Conservation (phyloP, 2,888 invertebrate species). For the Mesorhabditis belari region DNA sequence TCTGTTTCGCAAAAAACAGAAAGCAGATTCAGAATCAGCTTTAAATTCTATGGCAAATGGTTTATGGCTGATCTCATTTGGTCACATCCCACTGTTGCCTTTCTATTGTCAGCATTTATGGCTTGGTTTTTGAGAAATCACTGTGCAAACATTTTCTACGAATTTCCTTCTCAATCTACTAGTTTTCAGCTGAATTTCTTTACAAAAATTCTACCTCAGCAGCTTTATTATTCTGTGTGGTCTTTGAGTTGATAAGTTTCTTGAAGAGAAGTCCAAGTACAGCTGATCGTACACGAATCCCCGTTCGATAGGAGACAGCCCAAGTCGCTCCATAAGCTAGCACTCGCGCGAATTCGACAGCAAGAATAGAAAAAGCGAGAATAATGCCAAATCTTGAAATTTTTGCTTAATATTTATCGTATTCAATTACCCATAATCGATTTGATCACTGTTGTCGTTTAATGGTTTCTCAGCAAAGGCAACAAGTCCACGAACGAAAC, state of each 20-base stretch:
- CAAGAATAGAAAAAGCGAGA: background rate
- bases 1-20: too few species aligned
- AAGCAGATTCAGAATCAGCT: too few species aligned
- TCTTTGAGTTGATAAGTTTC: constrained; percentile 52
- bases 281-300: constrained; percentile 55
- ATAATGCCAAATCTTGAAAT: background rate
- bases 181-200: background rate
- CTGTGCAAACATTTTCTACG: too few species aligned
- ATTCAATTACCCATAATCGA: background rate
- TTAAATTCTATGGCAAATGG: too few species aligned
- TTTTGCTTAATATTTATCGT: background rate
- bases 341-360: constrained; percentile 52
- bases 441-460: constrained; percentile 9
- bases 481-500: constrained; percentile 45
- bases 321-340: constrained; percentile 54
- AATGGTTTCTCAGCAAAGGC: constrained; percentile 44
- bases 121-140: too few species aligned
- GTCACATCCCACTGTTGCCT: too few species aligned
- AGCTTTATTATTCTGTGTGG: constrained; percentile 52
- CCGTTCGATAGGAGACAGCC: constrained; percentile 55
- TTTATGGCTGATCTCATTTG: too few species aligned
- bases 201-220: constrained; percentile 51
- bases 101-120: too few species aligned
- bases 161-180: too few species aligned
- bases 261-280: constrained; percentile 55